Conservation (phyloP, 2,113 vertebrate species). For the Hemibagrus wyckioides region DNA sequence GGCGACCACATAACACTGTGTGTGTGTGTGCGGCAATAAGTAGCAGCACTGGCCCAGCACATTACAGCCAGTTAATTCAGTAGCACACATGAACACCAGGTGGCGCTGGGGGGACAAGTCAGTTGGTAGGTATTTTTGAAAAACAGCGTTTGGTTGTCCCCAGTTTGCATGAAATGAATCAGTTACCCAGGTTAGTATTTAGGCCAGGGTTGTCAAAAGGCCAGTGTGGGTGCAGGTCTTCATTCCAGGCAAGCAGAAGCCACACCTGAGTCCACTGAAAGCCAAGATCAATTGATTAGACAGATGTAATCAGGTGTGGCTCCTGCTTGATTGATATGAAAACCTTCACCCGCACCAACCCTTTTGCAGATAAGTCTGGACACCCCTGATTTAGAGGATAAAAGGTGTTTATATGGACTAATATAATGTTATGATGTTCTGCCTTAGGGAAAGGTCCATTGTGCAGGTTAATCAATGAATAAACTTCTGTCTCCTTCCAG, state of each 20-base stretch:
- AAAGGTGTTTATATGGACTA: neutral
- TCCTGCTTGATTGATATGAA: no score
- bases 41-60: neutral
- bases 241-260: no score
- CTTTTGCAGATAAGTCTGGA: no score
- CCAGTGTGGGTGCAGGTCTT: no score
- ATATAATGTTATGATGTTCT: neutral
- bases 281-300: no score
- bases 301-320: no score
- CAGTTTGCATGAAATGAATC: neutral
- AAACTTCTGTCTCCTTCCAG: neutral
- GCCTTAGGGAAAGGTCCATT: neutral
- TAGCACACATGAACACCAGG: slow-evolving; percentile 21
- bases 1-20: no score
- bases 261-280: no score
- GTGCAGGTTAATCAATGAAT: neutral
- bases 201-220: no score
- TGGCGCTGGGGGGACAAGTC: neutral
- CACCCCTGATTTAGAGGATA: neutral
- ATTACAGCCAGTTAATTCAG: neutral
- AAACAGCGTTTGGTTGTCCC: neutral
- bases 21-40: neutral
- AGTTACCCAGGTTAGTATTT: neutral
- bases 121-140: neutral
- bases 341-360: no score